Evolutionary conservation across 2,888 invertebrate genomes (phyloP).

Genomic region (Busseola fusca): DNA sequence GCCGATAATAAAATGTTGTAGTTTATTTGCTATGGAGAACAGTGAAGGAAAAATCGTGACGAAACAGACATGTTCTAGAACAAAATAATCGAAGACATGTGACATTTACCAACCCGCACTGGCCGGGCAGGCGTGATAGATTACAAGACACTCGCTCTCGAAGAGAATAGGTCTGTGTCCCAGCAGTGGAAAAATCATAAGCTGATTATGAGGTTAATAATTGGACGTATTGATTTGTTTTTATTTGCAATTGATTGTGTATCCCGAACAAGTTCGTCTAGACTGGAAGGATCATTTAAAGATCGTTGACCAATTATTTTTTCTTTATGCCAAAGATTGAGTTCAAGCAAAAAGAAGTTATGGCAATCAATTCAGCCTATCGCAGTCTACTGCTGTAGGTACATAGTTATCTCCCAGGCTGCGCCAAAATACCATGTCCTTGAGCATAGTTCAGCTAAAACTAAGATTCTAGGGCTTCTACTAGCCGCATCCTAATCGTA

Average conservation of each 20-base stretch:
- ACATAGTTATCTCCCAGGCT: not conserved
- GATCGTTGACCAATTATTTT: not conserved
- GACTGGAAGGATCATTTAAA: not conserved
- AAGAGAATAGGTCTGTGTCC: too few species aligned
- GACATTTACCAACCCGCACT: not conserved
- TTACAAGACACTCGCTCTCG: not conserved
- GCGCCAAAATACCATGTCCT: too few species aligned
- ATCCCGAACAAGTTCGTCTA: not conserved
- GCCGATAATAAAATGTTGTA: not conserved
- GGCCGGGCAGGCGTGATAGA: not conserved
- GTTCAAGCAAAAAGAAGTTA: not conserved
- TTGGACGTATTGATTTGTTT: not conserved
- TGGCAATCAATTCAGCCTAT: not conserved
- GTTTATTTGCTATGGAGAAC: not conserved
- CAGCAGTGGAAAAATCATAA: not conserved
- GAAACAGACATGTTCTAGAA: not conserved
- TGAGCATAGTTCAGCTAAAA: not conserved
- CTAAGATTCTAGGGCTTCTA: not conserved
- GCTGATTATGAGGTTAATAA: not conserved
- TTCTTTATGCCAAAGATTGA: not conserved
- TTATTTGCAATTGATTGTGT: not conserved
- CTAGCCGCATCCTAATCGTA: not conserved
- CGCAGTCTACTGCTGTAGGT: not conserved
- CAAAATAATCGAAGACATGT: not conserved
- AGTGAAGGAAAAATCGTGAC: not conserved